A percentile compares a stretch with the other conserved stretches of the same genome.
phyloP scores from a whole-genome alignment of 2,888 invertebrate genomes.

The Colletes collaris region DNA sequence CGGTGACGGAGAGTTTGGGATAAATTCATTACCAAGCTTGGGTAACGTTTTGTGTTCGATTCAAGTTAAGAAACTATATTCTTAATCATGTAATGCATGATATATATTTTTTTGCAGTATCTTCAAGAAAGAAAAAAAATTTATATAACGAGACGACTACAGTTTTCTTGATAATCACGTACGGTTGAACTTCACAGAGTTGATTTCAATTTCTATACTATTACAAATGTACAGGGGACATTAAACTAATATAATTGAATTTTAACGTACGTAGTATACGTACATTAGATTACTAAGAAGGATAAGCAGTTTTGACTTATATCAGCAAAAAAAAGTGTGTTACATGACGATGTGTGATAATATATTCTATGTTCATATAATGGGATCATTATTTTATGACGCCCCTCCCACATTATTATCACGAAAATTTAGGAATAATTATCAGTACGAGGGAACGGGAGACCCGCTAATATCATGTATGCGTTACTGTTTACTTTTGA shows the following conservation, averaged over 20 bases:
- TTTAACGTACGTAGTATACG: conserved; percentile 7
- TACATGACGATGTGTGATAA: conserved; percentile 44
- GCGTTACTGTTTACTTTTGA: conserved; percentile 37
- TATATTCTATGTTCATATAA: conserved; percentile 55
- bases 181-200: conserved; percentile 59
- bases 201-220: not conserved
- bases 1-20: conserved; percentile 79
- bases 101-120: conserved; percentile 44
- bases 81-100: not conserved
- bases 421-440: conserved; percentile 12
- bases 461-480: conserved; percentile 17
- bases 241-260: conserved; percentile 30
- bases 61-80: not conserved
- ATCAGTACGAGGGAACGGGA: conserved; percentile 14
- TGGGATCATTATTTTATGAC: not conserved
- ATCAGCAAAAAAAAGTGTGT: conserved; percentile 25
- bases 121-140: not conserved
- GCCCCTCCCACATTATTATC: not conserved
- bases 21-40: conserved; percentile 67
- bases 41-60: conserved; percentile 32
- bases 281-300: conserved; percentile 10
- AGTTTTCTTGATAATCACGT: conserved; percentile 77
- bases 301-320: conserved; percentile 7
- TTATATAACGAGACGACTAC: conserved; percentile 65
- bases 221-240: conserved; percentile 5